A percentile compares a stretch with the other conserved stretches of the same genome.
Conservation (phyloP, 2,888 invertebrate species). For the Caenorhabditis macrosperma region DNA sequence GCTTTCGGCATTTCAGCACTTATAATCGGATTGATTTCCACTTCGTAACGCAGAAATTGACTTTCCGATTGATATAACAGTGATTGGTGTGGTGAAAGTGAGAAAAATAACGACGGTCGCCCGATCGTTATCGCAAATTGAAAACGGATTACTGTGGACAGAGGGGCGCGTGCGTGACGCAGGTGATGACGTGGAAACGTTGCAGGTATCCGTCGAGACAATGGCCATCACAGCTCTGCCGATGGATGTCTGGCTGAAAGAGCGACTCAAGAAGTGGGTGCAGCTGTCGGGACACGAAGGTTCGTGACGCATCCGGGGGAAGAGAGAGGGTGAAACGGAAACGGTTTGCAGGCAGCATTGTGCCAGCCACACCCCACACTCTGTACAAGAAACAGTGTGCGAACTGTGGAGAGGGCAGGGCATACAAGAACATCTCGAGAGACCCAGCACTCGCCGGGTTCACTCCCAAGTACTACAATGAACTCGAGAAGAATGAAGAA, state of each 20-base stretch:
- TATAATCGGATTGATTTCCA: conserved; percentile 40
- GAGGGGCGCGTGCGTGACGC: background rate
- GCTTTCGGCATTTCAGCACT: conserved; percentile 15
- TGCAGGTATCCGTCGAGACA: conserved; percentile 79
- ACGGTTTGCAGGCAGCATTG: conserved; percentile 72
- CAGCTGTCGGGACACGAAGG: conserved; percentile 79
- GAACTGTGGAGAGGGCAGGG: conserved; percentile 81
- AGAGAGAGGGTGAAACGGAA: background rate
- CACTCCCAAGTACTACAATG: conserved; percentile 81
- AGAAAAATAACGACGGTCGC: background rate
- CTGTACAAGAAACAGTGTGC: conserved; percentile 80
- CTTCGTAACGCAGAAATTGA: conserved; percentile 2
- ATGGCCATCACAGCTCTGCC: conserved; percentile 80
- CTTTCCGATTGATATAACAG: background rate
- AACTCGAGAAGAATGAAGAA: conserved; percentile 82
- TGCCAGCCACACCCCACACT: conserved; percentile 80
- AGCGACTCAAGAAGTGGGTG: conserved; percentile 79
- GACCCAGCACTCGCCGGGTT: conserved; percentile 76
- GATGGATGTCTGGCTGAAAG: conserved; percentile 79
- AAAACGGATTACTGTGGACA: conserved; percentile 4
- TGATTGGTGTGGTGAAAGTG: background rate
- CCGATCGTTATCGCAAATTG: background rate
- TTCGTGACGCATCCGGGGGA: conserved; percentile 19
- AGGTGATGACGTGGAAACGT: conserved; percentile 15
- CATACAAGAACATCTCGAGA: conserved; percentile 80